A percentile compares a stretch with the other conserved stretches of the same genome.
phyloP scores from a whole-genome alignment of 2,888 invertebrate genomes.

The Hirtodrosophila trivittata region DNA sequence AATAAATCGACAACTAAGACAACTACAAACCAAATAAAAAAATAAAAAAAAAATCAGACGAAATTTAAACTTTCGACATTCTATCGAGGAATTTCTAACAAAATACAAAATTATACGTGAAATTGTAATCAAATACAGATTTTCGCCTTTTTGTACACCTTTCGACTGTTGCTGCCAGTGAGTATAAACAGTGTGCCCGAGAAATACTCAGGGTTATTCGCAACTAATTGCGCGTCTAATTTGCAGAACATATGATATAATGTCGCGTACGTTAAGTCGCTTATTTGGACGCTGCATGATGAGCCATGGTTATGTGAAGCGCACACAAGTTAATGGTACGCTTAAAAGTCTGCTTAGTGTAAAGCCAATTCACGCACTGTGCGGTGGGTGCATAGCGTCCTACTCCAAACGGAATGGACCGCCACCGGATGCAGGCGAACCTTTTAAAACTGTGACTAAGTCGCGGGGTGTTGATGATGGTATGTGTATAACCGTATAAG shows the following conservation, averaged over 20 bases:
- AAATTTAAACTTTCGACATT: slow-evolving; percentile 34
- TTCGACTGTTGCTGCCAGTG: slow-evolving; percentile 22
- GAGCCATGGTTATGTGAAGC: slow-evolving; percentile 11
- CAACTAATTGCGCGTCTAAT: slow-evolving; percentile 41
- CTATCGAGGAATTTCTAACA: slow-evolving; percentile 14
- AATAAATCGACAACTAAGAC: slow-evolving; percentile 21
- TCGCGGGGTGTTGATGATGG: slow-evolving; percentile 49
- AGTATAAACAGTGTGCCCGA: slow-evolving; percentile 30
- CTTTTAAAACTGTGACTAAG: slow-evolving; percentile 58
- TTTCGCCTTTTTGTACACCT: slow-evolving; percentile 11
- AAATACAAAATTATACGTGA: slow-evolving; percentile 49
- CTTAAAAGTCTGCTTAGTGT: slow-evolving; percentile 14
- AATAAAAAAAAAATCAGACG: neutral
- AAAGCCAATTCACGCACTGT: slow-evolving; percentile 9
- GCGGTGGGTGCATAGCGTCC: slow-evolving; percentile 21
- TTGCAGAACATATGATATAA: slow-evolving; percentile 65
- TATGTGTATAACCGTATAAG: too few species aligned
- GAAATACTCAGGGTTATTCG: slow-evolving; percentile 18
- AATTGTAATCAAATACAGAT: slow-evolving; percentile 26
- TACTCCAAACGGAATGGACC: slow-evolving; percentile 65
- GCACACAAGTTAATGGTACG: slow-evolving; percentile 7
- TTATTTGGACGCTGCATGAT: slow-evolving; percentile 47
- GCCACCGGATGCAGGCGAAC: slow-evolving; percentile 43
- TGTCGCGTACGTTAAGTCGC: slow-evolving; percentile 66
- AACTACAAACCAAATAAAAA: slow-evolving; percentile 13